Conservation (phyloP, 2,113 vertebrate species). For the Megaceryle maxima region DNA sequence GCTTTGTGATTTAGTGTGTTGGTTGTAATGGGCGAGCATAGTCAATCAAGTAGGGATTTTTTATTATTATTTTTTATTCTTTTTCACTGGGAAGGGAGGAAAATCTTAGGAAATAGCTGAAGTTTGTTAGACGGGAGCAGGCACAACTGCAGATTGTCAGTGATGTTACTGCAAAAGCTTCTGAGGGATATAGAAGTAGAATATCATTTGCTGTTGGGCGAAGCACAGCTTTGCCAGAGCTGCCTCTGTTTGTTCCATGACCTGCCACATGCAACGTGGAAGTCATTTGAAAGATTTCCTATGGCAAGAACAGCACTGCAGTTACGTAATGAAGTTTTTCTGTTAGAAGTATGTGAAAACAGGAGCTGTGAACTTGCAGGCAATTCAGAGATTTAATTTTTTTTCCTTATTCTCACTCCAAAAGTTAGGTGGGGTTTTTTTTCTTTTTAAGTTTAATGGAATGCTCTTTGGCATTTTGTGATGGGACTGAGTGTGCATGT, state of each 20-base stretch:
- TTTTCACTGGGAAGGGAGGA: background rate
- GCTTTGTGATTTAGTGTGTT: constrained; percentile 47
- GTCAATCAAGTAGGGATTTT: background rate
- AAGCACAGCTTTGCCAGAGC: background rate
- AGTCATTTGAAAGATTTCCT: background rate
- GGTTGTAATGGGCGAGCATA: constrained; percentile 1
- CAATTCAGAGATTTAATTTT: background rate
- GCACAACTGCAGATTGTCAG: background rate
- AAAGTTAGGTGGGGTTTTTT: background rate
- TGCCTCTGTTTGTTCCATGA: background rate
- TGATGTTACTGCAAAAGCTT: background rate
- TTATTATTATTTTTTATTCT: no score
- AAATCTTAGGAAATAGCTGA: background rate
- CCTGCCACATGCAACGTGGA: constrained; percentile 25
- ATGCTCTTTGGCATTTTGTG: background rate
- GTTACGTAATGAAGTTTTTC: background rate
- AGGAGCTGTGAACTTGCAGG: constrained; percentile 41
- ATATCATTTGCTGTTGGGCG: background rate
- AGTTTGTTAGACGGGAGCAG: background rate
- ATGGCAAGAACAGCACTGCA: background rate
- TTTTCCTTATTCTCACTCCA: constrained; percentile 17
- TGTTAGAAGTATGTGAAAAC: constrained; percentile 33
- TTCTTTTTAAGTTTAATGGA: constrained; percentile 3
- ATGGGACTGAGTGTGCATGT: background rate
- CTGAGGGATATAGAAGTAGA: background rate